Evolutionary conservation across 2,888 invertebrate genomes (phyloP).

Genomic region (Xestia xanthographa): DNA sequence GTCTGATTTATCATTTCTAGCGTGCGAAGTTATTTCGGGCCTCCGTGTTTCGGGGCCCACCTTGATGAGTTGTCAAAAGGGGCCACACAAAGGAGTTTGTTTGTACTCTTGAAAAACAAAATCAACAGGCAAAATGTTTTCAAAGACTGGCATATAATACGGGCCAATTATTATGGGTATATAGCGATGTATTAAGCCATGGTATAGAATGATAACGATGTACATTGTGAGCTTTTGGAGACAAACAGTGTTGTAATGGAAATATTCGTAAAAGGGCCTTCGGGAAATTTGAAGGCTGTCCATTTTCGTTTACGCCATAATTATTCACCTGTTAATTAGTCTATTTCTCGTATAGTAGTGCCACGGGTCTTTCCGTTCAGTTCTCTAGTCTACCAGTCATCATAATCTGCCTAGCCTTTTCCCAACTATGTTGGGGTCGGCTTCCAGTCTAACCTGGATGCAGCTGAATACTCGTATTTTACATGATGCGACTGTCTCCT

Average conservation of each 20-base stretch:
- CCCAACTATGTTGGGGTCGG: not conserved
- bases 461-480: not conserved
- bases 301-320: not conserved
- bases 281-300: slow-evolving; percentile 2
- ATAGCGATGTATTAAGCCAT: slow-evolving; percentile 36
- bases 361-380: not conserved
- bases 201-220: slow-evolving; percentile 29
- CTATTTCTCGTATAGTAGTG: not conserved
- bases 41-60: slow-evolving; percentile 33
- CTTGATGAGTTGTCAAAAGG: slow-evolving; percentile 65
- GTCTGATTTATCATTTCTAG: slow-evolving; percentile 59
- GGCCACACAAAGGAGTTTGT: slow-evolving; percentile 56
- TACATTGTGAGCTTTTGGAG: slow-evolving; percentile 33
- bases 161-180: slow-evolving; percentile 54
- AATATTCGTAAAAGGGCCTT: slow-evolving; percentile 24
- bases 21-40: slow-evolving; percentile 47
- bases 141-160: slow-evolving; percentile 53
- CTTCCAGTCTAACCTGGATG: not conserved
- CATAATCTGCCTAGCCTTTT: not conserved
- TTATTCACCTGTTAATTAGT: not conserved
- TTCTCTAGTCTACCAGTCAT: not conserved
- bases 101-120: slow-evolving; percentile 53
- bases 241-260: slow-evolving; percentile 18
- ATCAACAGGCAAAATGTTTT: slow-evolving; percentile 48
- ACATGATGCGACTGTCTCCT: too few relatives aligned